Evolutionary conservation across 2,888 invertebrate species (phyloP).

Genomic region (Tetramorium bicarinatum): DNA sequence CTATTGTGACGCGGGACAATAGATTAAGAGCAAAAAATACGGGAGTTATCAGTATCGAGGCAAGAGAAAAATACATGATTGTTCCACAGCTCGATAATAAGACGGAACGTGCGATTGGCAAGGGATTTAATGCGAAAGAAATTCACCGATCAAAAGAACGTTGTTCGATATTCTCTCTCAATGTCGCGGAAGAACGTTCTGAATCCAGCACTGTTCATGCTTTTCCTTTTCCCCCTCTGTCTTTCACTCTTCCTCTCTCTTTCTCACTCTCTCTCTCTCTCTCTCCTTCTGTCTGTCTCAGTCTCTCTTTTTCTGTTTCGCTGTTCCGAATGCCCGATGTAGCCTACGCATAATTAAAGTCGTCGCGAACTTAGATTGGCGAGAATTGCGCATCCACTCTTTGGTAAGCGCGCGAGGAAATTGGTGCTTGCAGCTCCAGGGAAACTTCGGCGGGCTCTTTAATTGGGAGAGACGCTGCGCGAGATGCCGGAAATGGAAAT

Average conservation of each 20-base stretch:
- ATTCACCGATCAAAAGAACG: conserved; percentile 55
- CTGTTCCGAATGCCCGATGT: conserved; percentile 49
- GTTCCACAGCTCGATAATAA: conserved; percentile 55
- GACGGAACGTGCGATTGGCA: conserved; percentile 53
- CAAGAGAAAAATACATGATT: conserved; percentile 54
- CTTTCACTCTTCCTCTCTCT: background rate
- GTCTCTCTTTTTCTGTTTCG: conserved; percentile 33
- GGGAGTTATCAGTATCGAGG: conserved; percentile 44
- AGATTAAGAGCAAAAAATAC: conserved; percentile 49
- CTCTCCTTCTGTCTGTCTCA: background rate
- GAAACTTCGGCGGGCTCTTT: conserved; percentile 73
- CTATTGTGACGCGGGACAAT: conserved; percentile 48
- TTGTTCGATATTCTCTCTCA: conserved; percentile 35
- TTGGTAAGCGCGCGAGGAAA: conserved; percentile 66
- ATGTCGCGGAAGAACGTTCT: conserved; percentile 37
- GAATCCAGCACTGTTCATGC: conserved; percentile 30
- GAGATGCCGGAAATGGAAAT: conserved; percentile 67
- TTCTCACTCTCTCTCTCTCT: background rate
- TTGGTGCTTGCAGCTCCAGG: conserved; percentile 62
- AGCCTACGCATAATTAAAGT: conserved; percentile 80
- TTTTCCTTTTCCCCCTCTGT: background rate
- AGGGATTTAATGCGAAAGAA: conserved; percentile 57
- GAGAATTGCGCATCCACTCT: conserved; percentile 73
- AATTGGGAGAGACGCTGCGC: conserved; percentile 67
- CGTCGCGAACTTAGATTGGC: conserved; percentile 81